phyloP scores from a whole-genome alignment of 2,888 invertebrate genomes.

The Drosophila emarginata region DNA sequence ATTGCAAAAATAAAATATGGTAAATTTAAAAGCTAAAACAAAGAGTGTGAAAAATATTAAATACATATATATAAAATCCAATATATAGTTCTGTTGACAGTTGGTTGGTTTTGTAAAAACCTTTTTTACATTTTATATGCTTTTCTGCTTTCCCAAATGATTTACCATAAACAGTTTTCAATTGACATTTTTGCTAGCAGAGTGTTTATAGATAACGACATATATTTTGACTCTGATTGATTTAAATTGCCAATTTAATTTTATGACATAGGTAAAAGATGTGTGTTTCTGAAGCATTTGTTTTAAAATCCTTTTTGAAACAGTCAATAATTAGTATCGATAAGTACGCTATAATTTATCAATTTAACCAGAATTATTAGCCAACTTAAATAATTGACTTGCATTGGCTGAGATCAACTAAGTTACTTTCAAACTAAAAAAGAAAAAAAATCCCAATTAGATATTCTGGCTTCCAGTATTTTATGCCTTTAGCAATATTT shows the following conservation, averaged over 20 bases:
- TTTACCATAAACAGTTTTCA: neutral
- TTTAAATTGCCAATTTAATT: neutral
- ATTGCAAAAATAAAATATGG: conserved; percentile 29
- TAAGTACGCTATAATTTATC: too few relatives aligned
- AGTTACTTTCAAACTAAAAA: too few relatives aligned
- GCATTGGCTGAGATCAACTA: too few relatives aligned
- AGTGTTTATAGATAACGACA: neutral
- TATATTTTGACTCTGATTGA: neutral
- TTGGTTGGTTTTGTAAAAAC: neutral
- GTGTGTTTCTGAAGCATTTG: neutral
- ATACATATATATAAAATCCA: neutral
- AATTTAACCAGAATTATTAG: too few relatives aligned
- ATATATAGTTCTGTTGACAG: neutral
- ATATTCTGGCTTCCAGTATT: too few relatives aligned
- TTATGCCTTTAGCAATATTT: too few relatives aligned
- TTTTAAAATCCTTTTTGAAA: neutral
- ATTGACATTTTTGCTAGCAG: neutral
- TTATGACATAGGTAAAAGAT: neutral
- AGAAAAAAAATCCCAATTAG: too few relatives aligned
- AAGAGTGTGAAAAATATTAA: conserved; percentile 32
- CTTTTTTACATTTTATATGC: neutral
- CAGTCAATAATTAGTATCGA: too few relatives aligned
- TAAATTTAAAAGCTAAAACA: too few relatives aligned
- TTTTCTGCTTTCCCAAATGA: neutral
- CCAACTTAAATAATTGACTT: too few relatives aligned